Base-by-base conservation (phyloP, 2,113 vertebrate species). In the Notarius quadriscutis region DNA sequence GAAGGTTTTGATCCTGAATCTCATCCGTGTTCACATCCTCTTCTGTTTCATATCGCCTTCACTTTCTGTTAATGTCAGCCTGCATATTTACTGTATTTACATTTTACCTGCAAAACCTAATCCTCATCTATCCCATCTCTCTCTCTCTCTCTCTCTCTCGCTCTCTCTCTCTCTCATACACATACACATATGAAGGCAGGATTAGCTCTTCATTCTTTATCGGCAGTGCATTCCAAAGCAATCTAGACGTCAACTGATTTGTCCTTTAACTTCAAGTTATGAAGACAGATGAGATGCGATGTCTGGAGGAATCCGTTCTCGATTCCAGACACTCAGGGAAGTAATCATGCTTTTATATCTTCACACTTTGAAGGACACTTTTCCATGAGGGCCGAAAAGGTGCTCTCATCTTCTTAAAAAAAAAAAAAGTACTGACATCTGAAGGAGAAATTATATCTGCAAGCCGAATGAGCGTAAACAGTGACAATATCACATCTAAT, bases 391-490 rank as follows among this genome's bases (percentile, higher is more conserved):
- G n/a, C 30, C 41, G 41, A 85, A 18, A 81, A 67, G 71, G 82
- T 58, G 48, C 34, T 82, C 83, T 81, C 82, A 69, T 87, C 85
- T 84, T 81, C 81, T 84, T 77, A 75, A 90, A 81, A 77, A 69
- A 90, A 79, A 60, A 81, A 72, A 81, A 17, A 74, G 84, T 81
- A 86, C 89, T 84, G 72, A 65, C 85, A 71, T 80, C 87, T 51
- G 50, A 84, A 34, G 84, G 65, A 84, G 87, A 67, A 84, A 75
- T 90, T 84, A 81, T 55, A 81, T 86, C 79, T 75, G 65, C 41
- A 81, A 85, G 87, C 57, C 81, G 81, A 86, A 81, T 77, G 81
- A 90, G 84, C 83, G 89, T 87, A 88, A 88, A 88, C 90, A 90
- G 62, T 86, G 83, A 86, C 55, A 60, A 63, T 79, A 57, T 88